Conservation (phyloP, 2,113 vertebrate genomes). For the Sula dactylatra region DNA sequence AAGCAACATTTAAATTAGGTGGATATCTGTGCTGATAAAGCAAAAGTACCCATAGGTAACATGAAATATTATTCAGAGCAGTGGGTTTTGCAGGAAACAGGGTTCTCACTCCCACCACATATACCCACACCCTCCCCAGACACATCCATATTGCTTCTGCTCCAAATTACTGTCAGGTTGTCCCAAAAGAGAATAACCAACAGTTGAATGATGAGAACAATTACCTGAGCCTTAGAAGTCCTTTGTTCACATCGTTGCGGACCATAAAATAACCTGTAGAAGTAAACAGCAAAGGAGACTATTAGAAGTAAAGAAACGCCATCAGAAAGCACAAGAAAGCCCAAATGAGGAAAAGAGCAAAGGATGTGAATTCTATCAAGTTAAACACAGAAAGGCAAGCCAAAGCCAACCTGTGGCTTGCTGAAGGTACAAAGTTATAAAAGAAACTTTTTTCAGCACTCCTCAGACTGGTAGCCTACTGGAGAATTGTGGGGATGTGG, state of each 20-base stretch:
- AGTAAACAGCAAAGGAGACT: neutral
- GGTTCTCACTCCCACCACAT: neutral
- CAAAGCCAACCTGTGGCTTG: neutral
- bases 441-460: neutral
- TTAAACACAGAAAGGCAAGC: neutral
- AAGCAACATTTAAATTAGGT: neutral
- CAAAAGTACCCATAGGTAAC: neutral
- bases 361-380: neutral
- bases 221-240: neutral
- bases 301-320: neutral
- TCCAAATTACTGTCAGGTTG: slow-evolving; percentile 3
- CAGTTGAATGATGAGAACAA: neutral
- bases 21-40: neutral
- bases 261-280: neutral
- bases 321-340: neutral
- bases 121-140: neutral
- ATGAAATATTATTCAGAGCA: neutral
- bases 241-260: neutral
- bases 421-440: neutral
- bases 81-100: neutral
- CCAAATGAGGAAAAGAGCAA: neutral
- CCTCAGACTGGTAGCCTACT: neutral
- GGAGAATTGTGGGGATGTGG: neutral
- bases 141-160: neutral
- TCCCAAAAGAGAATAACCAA: neutral